Base-by-base conservation (phyloP, 2,113 vertebrate species). In the Xenopus borealis region DNA sequence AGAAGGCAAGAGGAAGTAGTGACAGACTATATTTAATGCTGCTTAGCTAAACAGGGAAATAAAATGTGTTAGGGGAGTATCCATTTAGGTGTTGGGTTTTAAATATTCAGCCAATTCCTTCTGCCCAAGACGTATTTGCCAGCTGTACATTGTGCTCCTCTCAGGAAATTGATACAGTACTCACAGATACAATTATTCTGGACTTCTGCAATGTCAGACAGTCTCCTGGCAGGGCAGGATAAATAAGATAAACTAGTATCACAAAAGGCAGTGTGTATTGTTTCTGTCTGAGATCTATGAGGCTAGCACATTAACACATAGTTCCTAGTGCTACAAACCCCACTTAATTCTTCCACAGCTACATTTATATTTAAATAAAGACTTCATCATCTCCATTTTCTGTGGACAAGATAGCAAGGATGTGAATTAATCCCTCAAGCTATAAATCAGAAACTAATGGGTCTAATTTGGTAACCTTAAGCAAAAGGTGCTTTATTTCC, bases 281-380 rank as follows among this genome's bases (percentile, higher is more conserved):
- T 62, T 72, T 47, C 69, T 72, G 69, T 72, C 23, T 52, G 61
- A 52, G 45, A 63, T 72, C 52, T 72, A 63, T 53, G 46, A 16
- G 46, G 70, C 46, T 45, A 14, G 20, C 59, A 72, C 59, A 63
- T 27, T 33, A 27, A 27, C 33, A 40, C 12, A 50, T 11, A 50
- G 59, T 64, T 72, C 13, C 70, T 64, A 47, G 44, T 72, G 23
- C 23, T 40, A 40, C 33, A 58, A 40, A 7, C 18, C 30, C 45
- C 44, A 62, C 58, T 47, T 58, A 53, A 45, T 63, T 53, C 62
- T 23, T 52, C 12, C 23, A 63, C 14, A 30, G 59, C 20, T 30
- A 17, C 45, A 72, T 72, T 72, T 62, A 62, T 71, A 18, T 47
- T 17, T 17, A 45, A 9, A 52, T 27, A 53, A 16, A 12, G 33